These are phyloP conservation scores for Hypercompe scribonia DNA, from an alignment of 2,888 invertebrate genomes.

Conservation along the genomic window DNA sequence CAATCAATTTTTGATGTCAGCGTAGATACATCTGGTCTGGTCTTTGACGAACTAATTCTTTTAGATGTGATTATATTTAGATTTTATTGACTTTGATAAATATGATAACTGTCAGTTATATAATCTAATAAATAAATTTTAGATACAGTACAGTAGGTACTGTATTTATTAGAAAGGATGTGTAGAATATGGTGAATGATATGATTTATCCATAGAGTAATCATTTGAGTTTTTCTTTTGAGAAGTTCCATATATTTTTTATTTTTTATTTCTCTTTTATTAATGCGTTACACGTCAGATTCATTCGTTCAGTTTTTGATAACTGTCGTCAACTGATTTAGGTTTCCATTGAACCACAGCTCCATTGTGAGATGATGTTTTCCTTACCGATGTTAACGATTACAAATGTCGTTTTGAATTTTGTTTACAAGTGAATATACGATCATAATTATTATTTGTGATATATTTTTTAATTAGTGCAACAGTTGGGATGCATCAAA, in stretches of 20 bases:
- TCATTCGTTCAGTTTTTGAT: constrained; percentile 24
- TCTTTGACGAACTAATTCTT: too few relatives aligned
- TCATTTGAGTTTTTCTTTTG: constrained; percentile 27
- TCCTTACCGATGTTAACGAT: not conserved
- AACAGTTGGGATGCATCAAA: too few relatives aligned
- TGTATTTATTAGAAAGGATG: too few relatives aligned
- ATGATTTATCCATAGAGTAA: constrained; percentile 4
- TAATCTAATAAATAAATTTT: too few relatives aligned
- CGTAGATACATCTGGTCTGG: too few relatives aligned
- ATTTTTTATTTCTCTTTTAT: constrained; percentile 31
- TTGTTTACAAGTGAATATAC: too few relatives aligned
- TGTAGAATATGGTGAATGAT: too few relatives aligned
- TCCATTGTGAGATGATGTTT: not conserved
- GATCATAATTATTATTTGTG: too few relatives aligned
- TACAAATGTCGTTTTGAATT: not conserved
- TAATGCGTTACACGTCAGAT: constrained; percentile 23
- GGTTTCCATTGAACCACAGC: constrained; percentile 23
- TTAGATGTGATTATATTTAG: not conserved
- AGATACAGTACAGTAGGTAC: too few relatives aligned
- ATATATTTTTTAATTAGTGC: too few relatives aligned
- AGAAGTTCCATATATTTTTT: constrained; percentile 24
- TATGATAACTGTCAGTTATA: too few relatives aligned
- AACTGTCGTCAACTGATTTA: constrained; percentile 36
- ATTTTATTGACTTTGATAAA: not conserved
- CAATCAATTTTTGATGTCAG: too few relatives aligned